phyloP scores from a whole-genome alignment of 2,113 vertebrate genomes.

The Lagenorhynchus albirostris region DNA sequence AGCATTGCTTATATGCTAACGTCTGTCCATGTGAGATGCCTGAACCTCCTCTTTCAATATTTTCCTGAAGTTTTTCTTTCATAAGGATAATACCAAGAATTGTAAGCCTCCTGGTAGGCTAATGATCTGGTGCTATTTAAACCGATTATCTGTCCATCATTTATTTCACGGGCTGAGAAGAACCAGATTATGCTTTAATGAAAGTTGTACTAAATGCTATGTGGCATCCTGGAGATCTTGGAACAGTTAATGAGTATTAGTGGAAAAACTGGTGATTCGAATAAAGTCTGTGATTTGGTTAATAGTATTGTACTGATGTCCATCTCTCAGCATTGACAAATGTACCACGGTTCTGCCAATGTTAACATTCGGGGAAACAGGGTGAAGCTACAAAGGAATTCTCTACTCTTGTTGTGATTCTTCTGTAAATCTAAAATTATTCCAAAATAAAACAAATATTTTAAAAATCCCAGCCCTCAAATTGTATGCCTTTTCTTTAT shows the following conservation, averaged over 20 bases:
- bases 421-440: background rate
- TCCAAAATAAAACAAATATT: background rate
- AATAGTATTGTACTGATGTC: background rate
- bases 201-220: background rate
- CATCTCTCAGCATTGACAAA: background rate
- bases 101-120: background rate
- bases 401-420: background rate
- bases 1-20: background rate
- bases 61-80: background rate
- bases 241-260: background rate
- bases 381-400: background rate
- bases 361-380: background rate
- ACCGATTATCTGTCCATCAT: background rate
- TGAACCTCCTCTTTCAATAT: background rate
- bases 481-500: background rate
- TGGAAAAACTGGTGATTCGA: background rate
- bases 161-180: background rate
- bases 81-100: background rate
- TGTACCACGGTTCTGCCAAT: background rate
- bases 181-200: background rate
- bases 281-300: background rate
- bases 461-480: background rate
- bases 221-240: background rate
- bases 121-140: background rate
- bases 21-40: background rate